Evolutionary conservation across 2,888 invertebrate genomes (phyloP).

Genomic region (Hylaea fasciaria): DNA sequence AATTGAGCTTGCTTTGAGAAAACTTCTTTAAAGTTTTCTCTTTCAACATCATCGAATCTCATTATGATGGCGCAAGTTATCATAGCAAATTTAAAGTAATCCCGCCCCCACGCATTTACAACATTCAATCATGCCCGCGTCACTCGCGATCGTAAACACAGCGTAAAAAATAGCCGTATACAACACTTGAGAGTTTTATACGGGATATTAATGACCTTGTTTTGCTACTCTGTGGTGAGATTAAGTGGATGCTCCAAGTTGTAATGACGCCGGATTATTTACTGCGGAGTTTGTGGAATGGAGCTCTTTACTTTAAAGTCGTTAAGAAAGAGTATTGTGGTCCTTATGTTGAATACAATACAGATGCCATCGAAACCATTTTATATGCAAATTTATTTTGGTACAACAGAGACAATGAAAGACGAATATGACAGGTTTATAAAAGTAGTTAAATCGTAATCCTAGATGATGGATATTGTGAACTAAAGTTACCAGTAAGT

Average conservation of each 20-base stretch:
- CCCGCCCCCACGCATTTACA: slow-evolving; percentile 3
- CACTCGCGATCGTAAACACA: slow-evolving; percentile 9
- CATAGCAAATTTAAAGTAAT: not conserved
- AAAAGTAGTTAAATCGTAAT: no score
- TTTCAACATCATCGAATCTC: not conserved
- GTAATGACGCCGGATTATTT: slow-evolving; percentile 22
- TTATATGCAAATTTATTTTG: no score
- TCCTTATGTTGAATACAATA: no score
- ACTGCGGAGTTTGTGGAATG: not conserved
- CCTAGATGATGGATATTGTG: no score
- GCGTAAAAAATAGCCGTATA: slow-evolving; percentile 21
- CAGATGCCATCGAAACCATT: no score
- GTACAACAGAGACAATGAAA: no score
- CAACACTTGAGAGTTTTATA: slow-evolving; percentile 21
- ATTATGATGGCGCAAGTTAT: not conserved
- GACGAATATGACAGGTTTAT: no score
- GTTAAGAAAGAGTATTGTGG: not conserved
- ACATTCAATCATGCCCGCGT: not conserved
- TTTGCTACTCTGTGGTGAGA: slow-evolving; percentile 26
- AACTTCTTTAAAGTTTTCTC: no score
- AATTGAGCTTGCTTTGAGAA: no score
- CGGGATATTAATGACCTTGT: slow-evolving; percentile 29
- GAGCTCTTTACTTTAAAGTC: not conserved
- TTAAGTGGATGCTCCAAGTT: slow-evolving; percentile 14
- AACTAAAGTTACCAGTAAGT: no score